Evolutionary conservation across 2,797 vertebrate genomes (phyloP), one percentile per base, ranked within the genome.

Genomic region (Manis javanica): DNA sequence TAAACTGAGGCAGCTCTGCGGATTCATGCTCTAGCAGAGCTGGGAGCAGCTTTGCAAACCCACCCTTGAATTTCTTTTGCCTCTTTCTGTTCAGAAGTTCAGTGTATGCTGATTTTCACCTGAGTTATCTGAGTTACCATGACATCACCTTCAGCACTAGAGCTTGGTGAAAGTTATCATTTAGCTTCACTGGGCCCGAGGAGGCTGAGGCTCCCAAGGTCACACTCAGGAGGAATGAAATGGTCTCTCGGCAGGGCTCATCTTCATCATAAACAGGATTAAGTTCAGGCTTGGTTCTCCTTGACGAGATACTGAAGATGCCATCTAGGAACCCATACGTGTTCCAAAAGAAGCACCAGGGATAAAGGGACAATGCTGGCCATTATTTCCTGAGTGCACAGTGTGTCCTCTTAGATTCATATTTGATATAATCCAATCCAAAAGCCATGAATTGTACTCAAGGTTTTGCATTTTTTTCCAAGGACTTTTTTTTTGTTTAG

Each of bases 1-100:
- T 83, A 87, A 95, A 95, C 57, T 55, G 78, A 97, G 92, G 91
- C 78, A 81, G 49, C 42, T 55, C 21, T 81, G 83, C n/a, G 78
- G 82, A 94, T 64, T 29, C 84, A 64, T 21, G 31, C 37, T 26
- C 8, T 7, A 13, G 37, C 81, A 29, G 63, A 82, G 87, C 34
- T 51, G 72, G 23, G 87, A 53, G 68, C 84, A 90, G 42, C 37
- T 78, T 77, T 39, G 59, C 59, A 94, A 79, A 77, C 3, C 9
- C 59, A 61, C 39, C 31, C 66, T 74, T 78, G 39, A 78, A 83
- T 92, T 90, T 74, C 72, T 86, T 87, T 26, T 51, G 21, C 46
- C 13, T 59, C 84, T 37, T 77, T 94, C 46, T 34, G 69, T 55
- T 87, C 87, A 57, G 95, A 79, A 86, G 86, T 57, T 55, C 74